Evolutionary conservation across 2,797 vertebrate species (phyloP), one percentile per base, ranked within the genome.

Genomic region (Gadopsis marmoratus): DNA sequence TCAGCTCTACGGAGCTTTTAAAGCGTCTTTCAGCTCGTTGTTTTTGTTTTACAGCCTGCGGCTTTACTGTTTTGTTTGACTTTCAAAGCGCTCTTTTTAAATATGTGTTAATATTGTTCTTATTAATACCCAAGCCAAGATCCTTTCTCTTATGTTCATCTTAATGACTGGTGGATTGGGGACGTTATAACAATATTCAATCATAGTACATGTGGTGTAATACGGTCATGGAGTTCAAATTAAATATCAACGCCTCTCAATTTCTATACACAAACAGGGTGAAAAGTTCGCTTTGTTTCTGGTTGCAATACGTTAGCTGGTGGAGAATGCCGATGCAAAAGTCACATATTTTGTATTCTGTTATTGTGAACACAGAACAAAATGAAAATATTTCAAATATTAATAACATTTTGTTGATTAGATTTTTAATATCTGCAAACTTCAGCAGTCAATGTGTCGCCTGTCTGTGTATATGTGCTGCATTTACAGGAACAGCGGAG

Each of bases 401-500:
- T 6, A 29, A 29, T 31, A 26, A 45, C 0, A 21, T 29, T 5
- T 37, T 29, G 23, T 26, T 23, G 3, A 19, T 51, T 21, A 45
- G 14, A 60, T 47, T 13, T 19, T 0, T 23, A 53, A 45, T 37
- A 33, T 63, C 21, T 13, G 14, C n/a, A 4, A 31, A 60, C 14
- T 41, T 72, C 16, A 13, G 8, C 3, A 14, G 16, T 19, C 7
- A 35, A 14, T 26, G 5, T 47, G 29, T 47, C 5, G 14, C 5
- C 10, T 56, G 11, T 33, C 4, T 55, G 16, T 43, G 5, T 43
- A 0, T 58, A 7, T 1, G 3, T 35, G 29, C 43, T 16, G 31
- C 29, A 70, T 76, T 68, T 14, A 69, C 5, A 33, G 26, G 14
- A 48, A 9, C 33, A 71, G 51, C 50, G 45, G 11, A 61, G 5